Conservation (phyloP, 2,113 vertebrate genomes). For the Burhinus oedicnemus region DNA sequence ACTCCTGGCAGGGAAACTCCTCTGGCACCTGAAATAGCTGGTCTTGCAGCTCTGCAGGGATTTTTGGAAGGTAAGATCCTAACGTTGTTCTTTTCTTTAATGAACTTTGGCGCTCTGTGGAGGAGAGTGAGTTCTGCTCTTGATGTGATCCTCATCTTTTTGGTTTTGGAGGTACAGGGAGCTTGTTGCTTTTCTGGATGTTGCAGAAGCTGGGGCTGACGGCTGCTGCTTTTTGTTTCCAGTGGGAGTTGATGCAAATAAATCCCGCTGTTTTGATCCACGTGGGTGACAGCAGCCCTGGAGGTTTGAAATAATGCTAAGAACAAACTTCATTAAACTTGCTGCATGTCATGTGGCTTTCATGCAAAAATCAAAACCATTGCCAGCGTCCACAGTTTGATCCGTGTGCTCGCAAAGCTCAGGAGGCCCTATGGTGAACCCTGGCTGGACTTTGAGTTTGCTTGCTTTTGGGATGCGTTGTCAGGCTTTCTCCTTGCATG, state of each 20-base stretch:
- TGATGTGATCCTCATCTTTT: neutral
- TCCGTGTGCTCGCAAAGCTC: neutral
- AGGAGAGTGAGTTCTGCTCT: neutral
- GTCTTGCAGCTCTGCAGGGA: neutral
- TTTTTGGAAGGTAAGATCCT: neutral
- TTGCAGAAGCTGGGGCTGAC: neutral
- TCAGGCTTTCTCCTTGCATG: neutral
- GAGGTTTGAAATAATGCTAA: conserved; percentile 20
- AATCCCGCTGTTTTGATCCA: conserved; percentile 5
- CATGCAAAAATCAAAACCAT: neutral
- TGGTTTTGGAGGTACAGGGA: neutral
- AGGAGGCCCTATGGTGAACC: neutral
- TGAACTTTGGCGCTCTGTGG: neutral
- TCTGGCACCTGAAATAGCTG: neutral
- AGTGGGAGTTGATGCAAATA: conserved; percentile 42
- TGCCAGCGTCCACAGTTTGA: neutral
- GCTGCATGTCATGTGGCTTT: neutral
- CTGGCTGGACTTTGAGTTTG: neutral
- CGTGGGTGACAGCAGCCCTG: conserved; percentile 44
- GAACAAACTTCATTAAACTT: conserved; percentile 36
- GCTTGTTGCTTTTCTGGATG: neutral
- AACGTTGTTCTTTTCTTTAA: neutral
- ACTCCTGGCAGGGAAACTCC: neutral
- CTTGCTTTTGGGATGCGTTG: neutral
- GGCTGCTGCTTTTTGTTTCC: neutral